Conservation (phyloP, 2,113 vertebrate genomes). For the Lycocorax pyrrhopterus region DNA sequence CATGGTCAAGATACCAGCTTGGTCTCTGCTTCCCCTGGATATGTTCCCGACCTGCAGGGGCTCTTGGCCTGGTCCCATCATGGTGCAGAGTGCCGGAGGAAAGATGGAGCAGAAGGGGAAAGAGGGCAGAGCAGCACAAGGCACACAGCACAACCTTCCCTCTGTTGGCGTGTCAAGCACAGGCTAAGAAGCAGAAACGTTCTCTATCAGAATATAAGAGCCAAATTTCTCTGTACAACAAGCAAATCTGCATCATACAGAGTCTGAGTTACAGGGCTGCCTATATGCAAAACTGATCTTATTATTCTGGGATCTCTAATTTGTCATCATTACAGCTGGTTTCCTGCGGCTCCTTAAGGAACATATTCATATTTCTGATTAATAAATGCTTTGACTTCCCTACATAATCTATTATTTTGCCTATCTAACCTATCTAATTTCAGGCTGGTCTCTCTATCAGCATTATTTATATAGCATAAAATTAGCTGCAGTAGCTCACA, state of each 20-base stretch:
- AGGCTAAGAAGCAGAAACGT: neutral
- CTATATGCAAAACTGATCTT: neutral
- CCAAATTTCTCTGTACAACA: conserved; percentile 8
- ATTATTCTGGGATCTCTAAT: neutral
- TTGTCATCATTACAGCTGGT: neutral
- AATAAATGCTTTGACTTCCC: neutral
- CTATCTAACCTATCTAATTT: conserved; percentile 2
- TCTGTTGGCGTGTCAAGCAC: neutral
- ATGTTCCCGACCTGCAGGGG: neutral
- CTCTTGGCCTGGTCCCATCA: neutral
- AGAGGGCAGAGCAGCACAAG: neutral
- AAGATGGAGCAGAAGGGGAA: neutral
- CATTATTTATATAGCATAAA: conserved; percentile 13
- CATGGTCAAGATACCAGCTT: neutral
- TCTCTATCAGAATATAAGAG: neutral
- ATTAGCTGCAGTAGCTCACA: neutral
- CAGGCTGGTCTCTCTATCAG: neutral
- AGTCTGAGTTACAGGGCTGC: neutral
- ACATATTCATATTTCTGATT: neutral
- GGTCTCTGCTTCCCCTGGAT: neutral
- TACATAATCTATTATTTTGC: conserved; percentile 5
- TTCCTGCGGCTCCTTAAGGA: conserved; percentile 2
- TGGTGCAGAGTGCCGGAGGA: neutral
- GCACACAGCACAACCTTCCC: neutral
- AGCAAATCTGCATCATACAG: neutral